These are phyloP conservation scores for Camponotus fellah DNA, from an alignment of 2,888 invertebrate species.

Conservation along the genomic window DNA sequence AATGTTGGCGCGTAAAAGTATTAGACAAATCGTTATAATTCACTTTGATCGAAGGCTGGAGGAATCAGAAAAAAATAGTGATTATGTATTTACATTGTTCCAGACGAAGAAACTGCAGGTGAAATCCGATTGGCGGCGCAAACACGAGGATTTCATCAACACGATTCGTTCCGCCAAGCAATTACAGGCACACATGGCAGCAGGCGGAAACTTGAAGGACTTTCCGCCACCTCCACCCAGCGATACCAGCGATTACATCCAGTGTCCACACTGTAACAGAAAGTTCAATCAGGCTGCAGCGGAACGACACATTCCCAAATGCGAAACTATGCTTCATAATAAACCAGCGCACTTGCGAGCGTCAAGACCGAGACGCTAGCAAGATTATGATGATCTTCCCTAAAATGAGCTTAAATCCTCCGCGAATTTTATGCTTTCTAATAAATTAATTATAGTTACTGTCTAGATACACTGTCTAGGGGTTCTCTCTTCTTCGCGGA, in stretches of 20 bases:
- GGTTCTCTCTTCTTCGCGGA: not conserved
- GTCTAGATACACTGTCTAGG: not conserved
- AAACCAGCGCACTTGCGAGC: conserved; percentile 88
- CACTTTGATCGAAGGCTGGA: not conserved
- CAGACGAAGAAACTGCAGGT: conserved; percentile 75
- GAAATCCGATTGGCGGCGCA: conserved; percentile 93
- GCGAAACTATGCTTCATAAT: conserved; percentile 93
- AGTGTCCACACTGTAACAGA: conserved; percentile 95
- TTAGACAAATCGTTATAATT: not conserved
- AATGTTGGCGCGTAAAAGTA: not conserved
- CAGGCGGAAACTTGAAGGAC: conserved; percentile 95
- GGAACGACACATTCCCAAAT: conserved; percentile 96
- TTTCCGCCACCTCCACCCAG: conserved; percentile 96
- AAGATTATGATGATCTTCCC: not conserved
- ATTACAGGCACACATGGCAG: conserved; percentile 92
- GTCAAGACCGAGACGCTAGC: conserved; percentile 67
- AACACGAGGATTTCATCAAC: conserved; percentile 97
- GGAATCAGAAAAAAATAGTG: not conserved
- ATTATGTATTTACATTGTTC: conserved; percentile 13
- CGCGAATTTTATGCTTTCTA: conserved; percentile 6
- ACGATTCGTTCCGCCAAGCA: conserved; percentile 96
- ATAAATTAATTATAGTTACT: conserved; percentile 18
- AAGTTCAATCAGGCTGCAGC: conserved; percentile 95
- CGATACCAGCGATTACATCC: conserved; percentile 95
- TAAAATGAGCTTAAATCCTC: not conserved